Evolutionary conservation across 2,797 vertebrate species (phyloP).

Genomic region (Enteromius viviparus): DNA sequence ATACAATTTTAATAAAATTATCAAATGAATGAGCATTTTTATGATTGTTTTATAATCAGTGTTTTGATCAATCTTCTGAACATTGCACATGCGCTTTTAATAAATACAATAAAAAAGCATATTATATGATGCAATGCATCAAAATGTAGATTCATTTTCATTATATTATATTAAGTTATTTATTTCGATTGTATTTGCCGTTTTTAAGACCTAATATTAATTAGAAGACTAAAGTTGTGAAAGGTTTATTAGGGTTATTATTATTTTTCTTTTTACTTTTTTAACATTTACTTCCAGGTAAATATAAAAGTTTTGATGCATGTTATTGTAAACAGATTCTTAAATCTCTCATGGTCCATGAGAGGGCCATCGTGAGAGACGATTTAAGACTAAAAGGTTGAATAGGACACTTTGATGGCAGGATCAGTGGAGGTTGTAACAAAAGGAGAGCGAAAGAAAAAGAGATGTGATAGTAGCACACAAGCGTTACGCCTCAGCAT

Average conservation of each 20-base stretch:
- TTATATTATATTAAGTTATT: background rate
- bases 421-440: background rate
- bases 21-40: background rate
- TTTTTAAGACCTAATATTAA: background rate
- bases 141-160: background rate
- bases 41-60: background rate
- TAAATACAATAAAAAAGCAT: background rate
- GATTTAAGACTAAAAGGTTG: background rate
- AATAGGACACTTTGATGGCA: background rate
- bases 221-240: background rate
- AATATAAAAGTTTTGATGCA: background rate
- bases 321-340: background rate
- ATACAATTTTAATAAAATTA: background rate
- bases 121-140: background rate
- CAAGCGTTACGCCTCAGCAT: constrained; percentile 39
- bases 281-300: background rate
- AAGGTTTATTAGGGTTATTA: background rate
- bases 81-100: background rate
- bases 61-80: background rate
- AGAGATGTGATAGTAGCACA: constrained; percentile 42
- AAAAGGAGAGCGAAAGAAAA: constrained; percentile 20
- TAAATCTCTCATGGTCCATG: background rate
- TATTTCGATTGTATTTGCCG: background rate
- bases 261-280: too few species aligned
- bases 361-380: background rate